A percentile compares a stretch with the other conserved stretches of the same genome.
phyloP scores from a whole-genome alignment of 2,797 vertebrate genomes.

The Ciconia nigra region DNA sequence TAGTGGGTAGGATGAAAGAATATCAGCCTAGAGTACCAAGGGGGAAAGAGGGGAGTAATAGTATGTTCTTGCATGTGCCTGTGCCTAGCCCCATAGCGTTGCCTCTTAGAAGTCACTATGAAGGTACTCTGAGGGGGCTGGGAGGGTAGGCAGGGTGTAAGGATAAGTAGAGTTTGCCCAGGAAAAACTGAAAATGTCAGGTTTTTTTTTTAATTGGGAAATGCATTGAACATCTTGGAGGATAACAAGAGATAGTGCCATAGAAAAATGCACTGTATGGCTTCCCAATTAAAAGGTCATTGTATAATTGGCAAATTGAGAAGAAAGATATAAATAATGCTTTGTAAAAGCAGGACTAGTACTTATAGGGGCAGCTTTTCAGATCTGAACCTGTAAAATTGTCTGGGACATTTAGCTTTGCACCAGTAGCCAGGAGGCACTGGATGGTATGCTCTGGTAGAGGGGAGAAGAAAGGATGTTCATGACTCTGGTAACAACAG shows the following conservation, averaged over 20 bases:
- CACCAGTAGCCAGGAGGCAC: neutral
- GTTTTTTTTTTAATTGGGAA: neutral
- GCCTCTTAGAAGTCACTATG: neutral
- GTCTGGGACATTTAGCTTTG: neutral
- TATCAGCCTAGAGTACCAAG: neutral
- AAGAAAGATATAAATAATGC: neutral
- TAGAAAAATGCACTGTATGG: neutral
- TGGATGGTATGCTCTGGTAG: neutral
- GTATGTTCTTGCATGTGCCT: neutral
- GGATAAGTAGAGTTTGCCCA: neutral
- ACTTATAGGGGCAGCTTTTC: neutral
- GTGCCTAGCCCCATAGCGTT: neutral
- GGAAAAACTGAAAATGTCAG: neutral
- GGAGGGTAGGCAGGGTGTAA: neutral
- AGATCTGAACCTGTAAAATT: neutral
- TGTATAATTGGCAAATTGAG: neutral
- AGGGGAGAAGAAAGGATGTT: neutral
- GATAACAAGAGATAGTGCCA: neutral
- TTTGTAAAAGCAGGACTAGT: neutral
- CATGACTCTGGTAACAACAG: neutral
- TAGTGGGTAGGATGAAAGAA: neutral
- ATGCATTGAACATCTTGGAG: neutral
- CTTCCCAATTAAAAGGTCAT: neutral
- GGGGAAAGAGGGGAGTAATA: too few relatives aligned
- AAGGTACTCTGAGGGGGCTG: neutral